These are phyloP conservation scores for Thripadectes ignobilis DNA, from an alignment of 2,797 vertebrate genomes.

Conservation along the genomic window DNA sequence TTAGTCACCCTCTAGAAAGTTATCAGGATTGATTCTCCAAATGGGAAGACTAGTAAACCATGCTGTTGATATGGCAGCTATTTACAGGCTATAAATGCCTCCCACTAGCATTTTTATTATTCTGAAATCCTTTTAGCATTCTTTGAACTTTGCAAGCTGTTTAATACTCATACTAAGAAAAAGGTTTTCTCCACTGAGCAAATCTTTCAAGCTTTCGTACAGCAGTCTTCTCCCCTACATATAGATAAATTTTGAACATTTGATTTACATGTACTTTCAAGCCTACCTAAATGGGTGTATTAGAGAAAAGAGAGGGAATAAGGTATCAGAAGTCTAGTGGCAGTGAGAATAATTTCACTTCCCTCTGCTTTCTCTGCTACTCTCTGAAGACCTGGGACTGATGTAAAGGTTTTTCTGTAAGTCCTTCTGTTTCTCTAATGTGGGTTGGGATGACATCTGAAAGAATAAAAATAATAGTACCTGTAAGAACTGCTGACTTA, in stretches of 20 bases:
- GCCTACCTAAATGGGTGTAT: background rate
- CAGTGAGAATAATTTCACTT: background rate
- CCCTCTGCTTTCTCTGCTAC: background rate
- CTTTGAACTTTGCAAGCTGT: background rate
- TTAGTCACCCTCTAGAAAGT: background rate
- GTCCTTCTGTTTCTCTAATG: background rate
- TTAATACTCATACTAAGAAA: background rate
- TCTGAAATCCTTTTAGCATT: background rate
- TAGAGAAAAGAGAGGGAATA: background rate
- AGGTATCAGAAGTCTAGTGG: background rate
- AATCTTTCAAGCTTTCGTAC: background rate
- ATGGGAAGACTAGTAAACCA: background rate
- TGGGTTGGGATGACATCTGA: background rate
- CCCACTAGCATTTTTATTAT: background rate
- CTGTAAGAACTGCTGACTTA: background rate
- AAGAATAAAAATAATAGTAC: background rate
- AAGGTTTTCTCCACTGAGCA: background rate
- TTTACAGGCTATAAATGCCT: background rate
- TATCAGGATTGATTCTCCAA: background rate
- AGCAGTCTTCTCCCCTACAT: background rate
- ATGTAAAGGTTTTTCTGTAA: background rate
- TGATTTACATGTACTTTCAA: background rate
- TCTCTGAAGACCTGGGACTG: background rate
- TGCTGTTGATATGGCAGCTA: background rate
- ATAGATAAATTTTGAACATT: background rate